Base-by-base conservation (phyloP, 1,140 invertebrate species). In the Brevipalpus yothersi region DNA sequence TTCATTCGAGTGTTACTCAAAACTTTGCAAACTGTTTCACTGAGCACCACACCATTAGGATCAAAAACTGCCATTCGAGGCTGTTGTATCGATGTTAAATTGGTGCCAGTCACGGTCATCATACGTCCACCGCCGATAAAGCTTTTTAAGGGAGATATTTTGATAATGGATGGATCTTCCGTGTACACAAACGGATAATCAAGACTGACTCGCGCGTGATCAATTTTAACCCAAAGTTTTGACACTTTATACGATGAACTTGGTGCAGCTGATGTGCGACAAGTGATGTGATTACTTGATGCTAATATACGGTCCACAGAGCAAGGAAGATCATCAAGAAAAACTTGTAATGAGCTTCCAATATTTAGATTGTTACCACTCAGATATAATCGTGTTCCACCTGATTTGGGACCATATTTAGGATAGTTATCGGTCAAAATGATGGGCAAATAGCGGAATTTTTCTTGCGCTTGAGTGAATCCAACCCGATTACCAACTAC, bases 301-400 rank as follows among this genome's bases (percentile, higher is more conserved):
- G 59, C 21, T 58, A 62, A 59, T n/a, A 45, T 17, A 23, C 42
- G 41, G 40, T 15, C 3, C 11, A 4, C 11, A 41, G 45, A 40
- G 7, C 93, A 97, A 5, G 83, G 79, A 56, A 89, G 75, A 63
- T 90, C 82, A 72, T 93, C 91, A 10, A 97, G 72, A 69, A 79
- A 85, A 0, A 91, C 88, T 4, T 79, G 79, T 60, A 91, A 83
- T 61, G 79, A 80, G 41, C 86, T 89, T 5, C 94, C 94, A 68
- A 95, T 89, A 69, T 96, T 92, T 53, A 98, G 72, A 72, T 92
- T 84, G 63, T 82, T 78, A 17, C 94, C 94, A 63, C 80, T 82
- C 60, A 98, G 83, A 3, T 85, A 86, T 53, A 98, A 71, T 65
- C 83, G 80, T 0, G 92, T 96, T 1, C 93, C 93, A 23, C 93